Evolutionary conservation across 53 echinoderm and acorn worm species (phyloP), one percentile per base, ranked within the genome.

Genomic region (Paelopatides confundens): DNA sequence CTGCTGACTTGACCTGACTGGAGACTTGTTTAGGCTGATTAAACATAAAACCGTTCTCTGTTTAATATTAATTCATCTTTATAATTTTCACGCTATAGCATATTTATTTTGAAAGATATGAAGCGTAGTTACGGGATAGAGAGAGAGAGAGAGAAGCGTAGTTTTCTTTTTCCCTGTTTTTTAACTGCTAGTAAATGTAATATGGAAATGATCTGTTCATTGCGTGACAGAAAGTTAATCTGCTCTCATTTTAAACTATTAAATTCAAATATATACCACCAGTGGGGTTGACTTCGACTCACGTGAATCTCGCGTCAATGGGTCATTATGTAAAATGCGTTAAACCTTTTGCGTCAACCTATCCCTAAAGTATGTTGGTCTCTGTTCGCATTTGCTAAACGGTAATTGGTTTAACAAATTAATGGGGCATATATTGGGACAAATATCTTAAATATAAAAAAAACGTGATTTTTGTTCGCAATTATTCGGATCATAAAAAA

Each of bases 361-460:
- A 58, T 21, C 21, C 58, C 58, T 6, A 21, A 58, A 58, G 58
- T 58, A 17, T 58, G 58, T 58, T 58, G 15, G 58, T 58, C 58
- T 58, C 58, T 6, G 24, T 58, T 58, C 58, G 58, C 24, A 58
- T 58, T 58, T 23, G 58, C 18, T n/a, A 58, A 58, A 58, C 58
- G 58, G 26, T 74, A 74, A 74, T 74, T 47, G 74, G 40, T 74
- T 74, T 74, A 74, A 74, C n/a, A 40, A 43, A 43, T 46, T 74
- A 74, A 74, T 74, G 74, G 74, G 74, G 74, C 74, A 74, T 47
- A 35, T 74, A 39, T 46, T 36, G 74, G 74, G 74, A 74, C 74
- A 36, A 74, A 17, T 40, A 21, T 6, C 17, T 1, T 21, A 54
- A 58, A 23, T 18, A 23, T 6, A 58, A 58, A 74, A 40, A 46